Evolutionary conservation across 2,888 invertebrate species (phyloP).

Genomic region (Acronicta leporina): DNA sequence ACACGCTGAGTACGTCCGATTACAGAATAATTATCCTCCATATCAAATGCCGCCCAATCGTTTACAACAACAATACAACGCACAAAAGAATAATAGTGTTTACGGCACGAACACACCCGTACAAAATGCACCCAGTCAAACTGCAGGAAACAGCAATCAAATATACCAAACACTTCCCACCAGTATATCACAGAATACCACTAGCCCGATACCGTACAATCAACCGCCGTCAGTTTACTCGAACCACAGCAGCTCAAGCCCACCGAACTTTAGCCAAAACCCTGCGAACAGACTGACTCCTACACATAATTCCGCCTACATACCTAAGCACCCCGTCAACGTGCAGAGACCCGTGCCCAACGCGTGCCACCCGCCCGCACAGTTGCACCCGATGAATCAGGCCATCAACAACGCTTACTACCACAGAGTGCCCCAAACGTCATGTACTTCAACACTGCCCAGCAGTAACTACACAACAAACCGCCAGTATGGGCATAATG

Average conservation of each 20-base stretch:
- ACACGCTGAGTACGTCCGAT: slow-evolving; percentile 79
- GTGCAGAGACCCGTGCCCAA: slow-evolving; percentile 77
- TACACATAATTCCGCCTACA: slow-evolving; percentile 73
- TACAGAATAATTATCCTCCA: slow-evolving; percentile 77
- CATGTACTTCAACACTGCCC: slow-evolving; percentile 62
- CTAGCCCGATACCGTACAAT: slow-evolving; percentile 80
- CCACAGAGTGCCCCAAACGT: slow-evolving; percentile 78
- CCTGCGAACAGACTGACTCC: slow-evolving; percentile 82
- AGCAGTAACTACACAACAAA: slow-evolving; percentile 68
- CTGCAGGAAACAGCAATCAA: slow-evolving; percentile 67
- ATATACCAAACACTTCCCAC: slow-evolving; percentile 79
- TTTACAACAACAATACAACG: slow-evolving; percentile 75
- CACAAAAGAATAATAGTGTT: slow-evolving; percentile 74
- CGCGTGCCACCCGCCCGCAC: slow-evolving; percentile 78
- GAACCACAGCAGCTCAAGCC: slow-evolving; percentile 74
- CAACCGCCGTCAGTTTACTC: slow-evolving; percentile 78
- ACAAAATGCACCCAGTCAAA: slow-evolving; percentile 66
- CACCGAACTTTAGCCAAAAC: slow-evolving; percentile 70
- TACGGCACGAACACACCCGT: slow-evolving; percentile 76
- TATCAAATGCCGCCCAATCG: slow-evolving; percentile 79
- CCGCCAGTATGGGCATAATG: slow-evolving; percentile 70
- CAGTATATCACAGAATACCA: slow-evolving; percentile 68
- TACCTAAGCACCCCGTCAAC: slow-evolving; percentile 72
- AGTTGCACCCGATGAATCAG: slow-evolving; percentile 75
- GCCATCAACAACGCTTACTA: slow-evolving; percentile 80